Conservation (phyloP, 2,113 vertebrate species). For the Morone saxatilis region DNA sequence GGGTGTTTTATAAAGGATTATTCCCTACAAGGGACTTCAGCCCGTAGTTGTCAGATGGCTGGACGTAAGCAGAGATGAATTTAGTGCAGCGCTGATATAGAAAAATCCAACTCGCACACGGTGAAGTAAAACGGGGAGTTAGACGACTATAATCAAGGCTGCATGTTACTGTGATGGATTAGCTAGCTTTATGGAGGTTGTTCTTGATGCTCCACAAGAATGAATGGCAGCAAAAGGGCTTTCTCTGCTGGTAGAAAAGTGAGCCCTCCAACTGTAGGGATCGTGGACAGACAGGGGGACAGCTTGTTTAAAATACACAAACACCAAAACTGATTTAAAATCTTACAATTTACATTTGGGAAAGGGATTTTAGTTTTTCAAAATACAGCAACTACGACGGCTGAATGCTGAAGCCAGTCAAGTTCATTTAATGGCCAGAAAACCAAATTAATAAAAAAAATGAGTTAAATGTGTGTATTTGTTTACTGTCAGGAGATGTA, state of each 20-base stretch:
- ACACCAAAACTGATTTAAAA: not conserved
- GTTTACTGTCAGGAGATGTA: not conserved
- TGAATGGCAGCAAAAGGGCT: not conserved
- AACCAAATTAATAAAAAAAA: not conserved
- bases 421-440: not conserved
- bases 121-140: not conserved
- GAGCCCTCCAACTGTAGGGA: not conserved
- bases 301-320: not conserved
- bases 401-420: not conserved
- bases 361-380: not conserved
- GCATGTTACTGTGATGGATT: conserved; percentile 14
- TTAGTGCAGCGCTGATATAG: not conserved
- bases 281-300: not conserved
- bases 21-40: conserved; percentile 18
- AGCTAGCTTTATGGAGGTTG: conserved; percentile 21
- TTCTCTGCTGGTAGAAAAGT: conserved; percentile 1
- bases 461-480: not conserved
- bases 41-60: not conserved
- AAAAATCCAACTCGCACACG: not conserved
- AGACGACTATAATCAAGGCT: conserved; percentile 1
- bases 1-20: conserved; percentile 1
- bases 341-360: not conserved
- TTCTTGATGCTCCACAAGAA: conserved; percentile 10
- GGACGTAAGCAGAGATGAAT: not conserved
- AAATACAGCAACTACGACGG: not conserved